Evolutionary conservation across 1,140 invertebrate genomes (phyloP), one percentile per base, ranked within the genome.

Genomic region (Leptestheria dahalacensis): DNA sequence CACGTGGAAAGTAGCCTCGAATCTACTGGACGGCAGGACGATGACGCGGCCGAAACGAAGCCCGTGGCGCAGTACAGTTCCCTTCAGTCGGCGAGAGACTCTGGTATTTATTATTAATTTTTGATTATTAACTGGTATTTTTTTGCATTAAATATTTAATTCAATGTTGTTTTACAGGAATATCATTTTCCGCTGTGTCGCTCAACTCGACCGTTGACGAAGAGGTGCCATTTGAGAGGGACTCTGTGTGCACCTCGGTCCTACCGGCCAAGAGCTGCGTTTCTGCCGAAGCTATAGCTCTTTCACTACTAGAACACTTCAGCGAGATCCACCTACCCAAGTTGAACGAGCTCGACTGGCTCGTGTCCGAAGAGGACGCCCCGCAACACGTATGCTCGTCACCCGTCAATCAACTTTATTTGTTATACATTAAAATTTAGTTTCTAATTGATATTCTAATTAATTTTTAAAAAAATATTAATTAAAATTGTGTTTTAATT

Each of bases 291-390:
- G 79, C 81, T 23, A 84, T 90, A 10, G 88, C 86, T 6, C 71
- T 90, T 11, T 84, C 82, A 28, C 68, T 91, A 1, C 79, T 91
- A 46, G 82, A 81, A 59, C 81, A 79, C 65, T 89, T 89, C 69
- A 84, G 78, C 61, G 82, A 86, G 61, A 82, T 84, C 63, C 82
- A 86, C 61, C 69, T 90, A 49, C 86, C 86, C 0, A 78, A 82
- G 62, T 83, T 85, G 15, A 85, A 83, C 2, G 86, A 89, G 56
- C 70, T 91, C n/a, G 77, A 85, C 59, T 91, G 86, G 87, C 71
- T 91, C 2, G 84, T 91, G 0, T 83, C 84, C 0, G 86, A 90
- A 68, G 71, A 80, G 64, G 86, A 91, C 67, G 83, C 79, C 2
- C 85, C 86, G 11, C 86, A 90, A 69, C 75, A 78, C 64, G 79